A percentile compares a stretch with the other conserved stretches of the same genome.
phyloP scores from a whole-genome alignment of 1,140 invertebrate species.

The Lasaia peninsularis region DNA sequence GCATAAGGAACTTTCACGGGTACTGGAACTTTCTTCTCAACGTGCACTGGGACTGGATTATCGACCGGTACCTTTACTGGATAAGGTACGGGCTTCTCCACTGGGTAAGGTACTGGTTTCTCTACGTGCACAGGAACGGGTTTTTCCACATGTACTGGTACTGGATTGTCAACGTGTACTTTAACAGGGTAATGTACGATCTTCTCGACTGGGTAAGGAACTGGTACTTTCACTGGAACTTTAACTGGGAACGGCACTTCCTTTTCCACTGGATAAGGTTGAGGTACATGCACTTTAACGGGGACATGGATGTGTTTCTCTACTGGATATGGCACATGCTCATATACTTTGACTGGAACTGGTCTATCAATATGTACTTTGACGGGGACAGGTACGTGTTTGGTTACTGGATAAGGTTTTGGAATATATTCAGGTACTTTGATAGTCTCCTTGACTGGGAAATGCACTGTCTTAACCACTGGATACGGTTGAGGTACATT shows the following conservation, averaged over 20 bases:
- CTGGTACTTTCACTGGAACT: slow-evolving; percentile 82
- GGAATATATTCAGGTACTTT: slow-evolving; percentile 81
- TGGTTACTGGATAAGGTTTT: slow-evolving; percentile 82
- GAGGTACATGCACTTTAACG: slow-evolving; percentile 83
- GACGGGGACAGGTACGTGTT: slow-evolving; percentile 80
- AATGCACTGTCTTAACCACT: slow-evolving; percentile 80
- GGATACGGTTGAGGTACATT: slow-evolving; percentile 80
- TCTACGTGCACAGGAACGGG: slow-evolving; percentile 79
- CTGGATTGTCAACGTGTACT: slow-evolving; percentile 81
- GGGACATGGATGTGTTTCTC: slow-evolving; percentile 83
- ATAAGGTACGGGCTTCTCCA: slow-evolving; percentile 80
- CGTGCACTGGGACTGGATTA: slow-evolving; percentile 79
- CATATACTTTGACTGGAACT: slow-evolving; percentile 83
- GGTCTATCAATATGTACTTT: slow-evolving; percentile 81
- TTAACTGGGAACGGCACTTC: slow-evolving; percentile 83
- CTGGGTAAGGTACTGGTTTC: slow-evolving; percentile 81
- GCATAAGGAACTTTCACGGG: slow-evolving; percentile 79
- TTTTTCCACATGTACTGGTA: slow-evolving; percentile 81
- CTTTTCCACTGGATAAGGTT: slow-evolving; percentile 86
- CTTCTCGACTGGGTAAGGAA: slow-evolving; percentile 86
- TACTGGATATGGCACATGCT: slow-evolving; percentile 79
- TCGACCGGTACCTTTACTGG: slow-evolving; percentile 80
- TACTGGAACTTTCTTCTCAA: slow-evolving; percentile 79
- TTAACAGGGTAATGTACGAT: slow-evolving; percentile 84
- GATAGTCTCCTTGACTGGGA: slow-evolving; percentile 81